These are phyloP conservation scores for Embidobia sp. DNA, from an alignment of 2,888 invertebrate genomes.

Conservation along the genomic window DNA sequence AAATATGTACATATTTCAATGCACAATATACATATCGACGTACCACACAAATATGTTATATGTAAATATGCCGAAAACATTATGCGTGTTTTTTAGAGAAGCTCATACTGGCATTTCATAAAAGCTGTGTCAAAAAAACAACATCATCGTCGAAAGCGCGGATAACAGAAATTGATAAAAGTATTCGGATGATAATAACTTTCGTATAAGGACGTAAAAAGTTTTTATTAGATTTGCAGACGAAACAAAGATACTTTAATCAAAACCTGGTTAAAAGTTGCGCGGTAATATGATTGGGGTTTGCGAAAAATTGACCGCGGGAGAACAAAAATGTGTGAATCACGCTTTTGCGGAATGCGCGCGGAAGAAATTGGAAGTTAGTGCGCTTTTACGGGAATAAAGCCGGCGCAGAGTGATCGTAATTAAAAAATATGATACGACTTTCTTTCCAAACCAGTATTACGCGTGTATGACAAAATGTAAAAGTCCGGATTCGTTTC, in stretches of 20 bases:
- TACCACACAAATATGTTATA: neutral
- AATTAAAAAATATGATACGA: slow-evolving; percentile 26
- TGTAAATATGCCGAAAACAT: neutral
- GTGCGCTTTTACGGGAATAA: slow-evolving; percentile 1
- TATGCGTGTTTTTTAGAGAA: too few species aligned
- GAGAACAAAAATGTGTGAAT: slow-evolving; percentile 8
- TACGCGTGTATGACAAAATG: slow-evolving; percentile 13
- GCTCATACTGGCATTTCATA: too few species aligned
- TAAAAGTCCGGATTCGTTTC: slow-evolving; percentile 5
- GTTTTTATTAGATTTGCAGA: too few species aligned
- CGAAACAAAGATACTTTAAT: neutral
- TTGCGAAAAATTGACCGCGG: slow-evolving; percentile 2
- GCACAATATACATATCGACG: too few species aligned
- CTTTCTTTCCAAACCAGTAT: slow-evolving; percentile 20
- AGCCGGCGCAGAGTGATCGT: slow-evolving; percentile 5
- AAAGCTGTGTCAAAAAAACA: too few species aligned
- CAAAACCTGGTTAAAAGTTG: neutral
- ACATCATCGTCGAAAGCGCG: too few species aligned
- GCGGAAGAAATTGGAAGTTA: slow-evolving; percentile 8
- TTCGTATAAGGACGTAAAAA: too few species aligned
- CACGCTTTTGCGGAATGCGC: slow-evolving; percentile 1
- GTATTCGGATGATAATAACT: too few species aligned
- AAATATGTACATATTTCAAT: neutral
- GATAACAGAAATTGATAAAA: too few species aligned
- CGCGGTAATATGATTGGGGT: neutral